These are phyloP conservation scores for Rhorus exstirpatorius DNA, from an alignment of 2,888 invertebrate species.

Conservation along the genomic window DNA sequence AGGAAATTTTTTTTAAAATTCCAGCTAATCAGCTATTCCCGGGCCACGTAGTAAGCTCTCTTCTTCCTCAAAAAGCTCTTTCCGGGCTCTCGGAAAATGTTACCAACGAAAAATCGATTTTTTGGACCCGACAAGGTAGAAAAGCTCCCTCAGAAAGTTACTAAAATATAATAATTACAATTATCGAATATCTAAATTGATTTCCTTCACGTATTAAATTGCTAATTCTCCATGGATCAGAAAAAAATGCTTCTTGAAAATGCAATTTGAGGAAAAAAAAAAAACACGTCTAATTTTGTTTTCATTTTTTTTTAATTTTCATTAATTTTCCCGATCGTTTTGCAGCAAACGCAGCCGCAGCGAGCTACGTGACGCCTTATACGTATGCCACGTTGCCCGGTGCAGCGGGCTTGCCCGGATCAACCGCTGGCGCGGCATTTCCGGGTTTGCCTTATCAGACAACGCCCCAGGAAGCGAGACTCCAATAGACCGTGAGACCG, in stretches of 20 bases:
- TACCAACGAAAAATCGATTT: conserved; percentile 45
- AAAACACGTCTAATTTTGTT: conserved; percentile 22
- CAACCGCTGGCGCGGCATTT: conserved; percentile 87
- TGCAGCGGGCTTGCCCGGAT: conserved; percentile 87
- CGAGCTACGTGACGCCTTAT: conserved; percentile 92
- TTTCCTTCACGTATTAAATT: conserved; percentile 36
- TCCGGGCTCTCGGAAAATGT: conserved; percentile 44
- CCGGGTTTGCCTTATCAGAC: conserved; percentile 89
- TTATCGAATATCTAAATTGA: not conserved
- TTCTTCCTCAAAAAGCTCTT: conserved; percentile 44
- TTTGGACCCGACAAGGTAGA: conserved; percentile 42
- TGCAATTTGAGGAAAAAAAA: not conserved
- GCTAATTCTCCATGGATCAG: conserved; percentile 38
- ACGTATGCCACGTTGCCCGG: conserved; percentile 91
- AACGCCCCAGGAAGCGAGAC: conserved; percentile 92
- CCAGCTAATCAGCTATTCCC: conserved; percentile 49
- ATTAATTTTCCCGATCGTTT: conserved; percentile 46
- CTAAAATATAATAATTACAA: not conserved
- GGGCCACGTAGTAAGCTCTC: conserved; percentile 40
- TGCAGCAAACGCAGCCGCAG: conserved; percentile 87
- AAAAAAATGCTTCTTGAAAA: conserved; percentile 28
- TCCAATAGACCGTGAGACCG: conserved; percentile 88
- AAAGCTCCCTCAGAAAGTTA: conserved; percentile 35
- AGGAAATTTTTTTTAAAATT: conserved; percentile 29
- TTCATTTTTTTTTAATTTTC: conserved; percentile 43